Conservation (phyloP, 2,113 vertebrate genomes). For the Plestiodon gilberti region DNA sequence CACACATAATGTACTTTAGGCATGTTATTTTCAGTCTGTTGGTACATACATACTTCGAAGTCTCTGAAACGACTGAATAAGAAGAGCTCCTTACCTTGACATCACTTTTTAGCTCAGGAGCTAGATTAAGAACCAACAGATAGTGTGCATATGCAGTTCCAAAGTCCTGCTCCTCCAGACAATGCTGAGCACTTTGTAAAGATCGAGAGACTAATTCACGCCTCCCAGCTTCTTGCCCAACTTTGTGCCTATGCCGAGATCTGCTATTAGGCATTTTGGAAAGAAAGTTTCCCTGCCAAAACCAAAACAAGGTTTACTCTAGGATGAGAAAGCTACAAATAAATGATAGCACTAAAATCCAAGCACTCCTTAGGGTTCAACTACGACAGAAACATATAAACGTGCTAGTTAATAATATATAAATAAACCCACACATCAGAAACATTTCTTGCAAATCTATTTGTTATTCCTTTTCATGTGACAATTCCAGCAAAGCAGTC, state of each 20-base stretch:
- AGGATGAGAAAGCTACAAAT: not conserved
- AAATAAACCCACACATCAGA: not conserved
- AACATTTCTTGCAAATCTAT: not conserved
- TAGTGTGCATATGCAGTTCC: conserved; percentile 96
- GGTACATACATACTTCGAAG: not conserved
- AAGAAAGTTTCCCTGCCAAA: not conserved
- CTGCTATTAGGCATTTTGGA: conserved; percentile 73
- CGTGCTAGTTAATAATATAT: not conserved
- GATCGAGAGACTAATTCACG: conserved; percentile 88
- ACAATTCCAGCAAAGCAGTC: not conserved
- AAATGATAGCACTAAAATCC: not conserved
- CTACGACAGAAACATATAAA: not conserved
- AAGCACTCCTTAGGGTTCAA: accelerated
- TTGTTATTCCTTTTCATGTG: not conserved
- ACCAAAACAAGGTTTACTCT: not conserved
- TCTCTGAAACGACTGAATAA: not conserved
- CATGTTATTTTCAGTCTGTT: not conserved
- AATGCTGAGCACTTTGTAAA: conserved; percentile 92
- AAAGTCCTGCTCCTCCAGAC: conserved; percentile 88
- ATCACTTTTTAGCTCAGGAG: conserved; percentile 85
- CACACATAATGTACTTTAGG: not conserved
- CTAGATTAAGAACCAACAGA: conserved; percentile 91
- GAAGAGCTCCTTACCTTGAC: conserved; percentile 73
- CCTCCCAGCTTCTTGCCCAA: conserved; percentile 79
- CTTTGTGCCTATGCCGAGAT: conserved; percentile 65